Evolutionary conservation across 2,797 vertebrate species (phyloP).

Genomic region (Anabas testudineus): DNA sequence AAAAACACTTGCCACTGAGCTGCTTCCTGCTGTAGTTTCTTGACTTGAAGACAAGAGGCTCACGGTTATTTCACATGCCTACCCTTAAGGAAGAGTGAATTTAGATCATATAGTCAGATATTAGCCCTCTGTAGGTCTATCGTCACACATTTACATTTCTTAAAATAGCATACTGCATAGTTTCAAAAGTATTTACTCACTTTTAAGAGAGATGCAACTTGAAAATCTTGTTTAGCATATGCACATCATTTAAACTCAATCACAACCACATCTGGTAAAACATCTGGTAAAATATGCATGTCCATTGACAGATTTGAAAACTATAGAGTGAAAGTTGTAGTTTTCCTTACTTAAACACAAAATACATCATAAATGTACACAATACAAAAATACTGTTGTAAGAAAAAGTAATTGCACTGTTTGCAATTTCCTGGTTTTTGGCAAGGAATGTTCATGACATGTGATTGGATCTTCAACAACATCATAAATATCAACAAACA

Average conservation of each 20-base stretch:
- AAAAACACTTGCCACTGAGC: neutral
- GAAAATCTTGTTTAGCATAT: neutral
- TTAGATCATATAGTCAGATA: neutral
- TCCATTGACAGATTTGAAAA: too few species aligned
- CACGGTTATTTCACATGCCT: neutral
- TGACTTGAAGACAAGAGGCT: slow-evolving; percentile 10
- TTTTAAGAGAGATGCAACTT: slow-evolving; percentile 3
- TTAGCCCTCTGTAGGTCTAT: neutral
- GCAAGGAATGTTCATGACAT: too few species aligned
- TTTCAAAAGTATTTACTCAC: neutral
- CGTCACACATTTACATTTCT: neutral
- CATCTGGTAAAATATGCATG: too few species aligned
- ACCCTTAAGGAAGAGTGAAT: neutral
- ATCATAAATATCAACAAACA: too few species aligned
- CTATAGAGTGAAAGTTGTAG: too few species aligned
- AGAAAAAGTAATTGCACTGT: too few species aligned
- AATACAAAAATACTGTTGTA: too few species aligned
- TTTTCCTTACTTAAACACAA: too few species aligned
- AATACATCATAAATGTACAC: too few species aligned
- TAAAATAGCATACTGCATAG: neutral
- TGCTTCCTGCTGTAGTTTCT: slow-evolving; percentile 17
- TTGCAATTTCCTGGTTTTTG: too few species aligned
- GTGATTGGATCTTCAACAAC: too few species aligned
- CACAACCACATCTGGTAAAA: too few species aligned
- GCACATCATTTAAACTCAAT: neutral